Conservation (phyloP, 2,113 vertebrate species). For the Geococcyx californianus region DNA sequence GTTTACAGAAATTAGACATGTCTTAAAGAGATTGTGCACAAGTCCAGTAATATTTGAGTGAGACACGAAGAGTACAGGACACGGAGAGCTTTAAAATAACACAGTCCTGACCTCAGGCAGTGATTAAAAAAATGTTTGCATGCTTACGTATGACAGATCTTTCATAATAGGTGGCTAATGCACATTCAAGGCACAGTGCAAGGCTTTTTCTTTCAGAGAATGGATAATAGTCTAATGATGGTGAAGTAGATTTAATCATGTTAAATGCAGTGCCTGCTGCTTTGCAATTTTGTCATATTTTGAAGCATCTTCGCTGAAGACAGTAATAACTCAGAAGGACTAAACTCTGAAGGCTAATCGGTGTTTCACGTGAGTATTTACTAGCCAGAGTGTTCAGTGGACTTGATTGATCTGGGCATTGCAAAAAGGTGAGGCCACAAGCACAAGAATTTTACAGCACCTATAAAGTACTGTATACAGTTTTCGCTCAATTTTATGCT, state of each 20-base stretch:
- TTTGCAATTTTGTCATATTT: background rate
- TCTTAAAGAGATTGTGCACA: background rate
- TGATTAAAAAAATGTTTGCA: background rate
- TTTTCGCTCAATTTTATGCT: conserved; percentile 67
- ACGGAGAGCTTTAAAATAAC: background rate
- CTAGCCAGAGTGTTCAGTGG: conserved; percentile 1
- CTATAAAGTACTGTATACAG: conserved; percentile 65
- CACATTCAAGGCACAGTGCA: background rate
- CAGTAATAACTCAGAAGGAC: background rate
- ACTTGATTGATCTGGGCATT: conserved; percentile 54
- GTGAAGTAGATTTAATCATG: background rate
- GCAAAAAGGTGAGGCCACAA: conserved; percentile 49
- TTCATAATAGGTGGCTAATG: background rate
- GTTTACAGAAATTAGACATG: background rate
- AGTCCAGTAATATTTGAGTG: rapidly evolving
- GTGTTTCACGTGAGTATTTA: conserved; percentile 1
- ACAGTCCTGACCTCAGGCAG: background rate
- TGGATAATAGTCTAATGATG: background rate
- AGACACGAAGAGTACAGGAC: background rate
- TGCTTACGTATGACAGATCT: background rate
- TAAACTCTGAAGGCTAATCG: conserved; percentile 32
- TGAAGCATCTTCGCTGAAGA: background rate
- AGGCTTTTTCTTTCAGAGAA: background rate
- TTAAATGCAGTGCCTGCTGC: background rate
- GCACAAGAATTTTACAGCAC: conserved; percentile 63